Percentiles rank a stretch among this genome's conserved stretches.
These are phyloP conservation scores for Eupeodes latifasciatus DNA, from an alignment of 2,888 invertebrate genomes.

Conservation along the genomic window DNA sequence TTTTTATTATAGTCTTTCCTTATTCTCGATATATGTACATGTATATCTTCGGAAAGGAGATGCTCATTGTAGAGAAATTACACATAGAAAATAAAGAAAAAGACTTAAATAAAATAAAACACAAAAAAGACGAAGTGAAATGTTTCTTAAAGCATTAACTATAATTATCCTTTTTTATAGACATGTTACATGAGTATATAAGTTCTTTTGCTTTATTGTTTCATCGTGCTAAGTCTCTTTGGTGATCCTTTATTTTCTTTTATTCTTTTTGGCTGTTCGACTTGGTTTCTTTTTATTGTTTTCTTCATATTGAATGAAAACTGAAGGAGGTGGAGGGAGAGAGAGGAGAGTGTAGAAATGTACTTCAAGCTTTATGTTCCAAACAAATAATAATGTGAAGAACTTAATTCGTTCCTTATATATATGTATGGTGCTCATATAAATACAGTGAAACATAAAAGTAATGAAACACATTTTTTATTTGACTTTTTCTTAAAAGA, in stretches of 20 bases:
- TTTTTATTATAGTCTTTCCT: conserved; percentile 50
- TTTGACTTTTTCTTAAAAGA: too few relatives aligned
- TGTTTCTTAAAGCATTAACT: conserved; percentile 64
- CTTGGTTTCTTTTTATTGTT: conserved; percentile 27
- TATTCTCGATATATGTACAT: neutral
- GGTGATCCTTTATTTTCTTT: conserved; percentile 16
- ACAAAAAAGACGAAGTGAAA: conserved; percentile 40
- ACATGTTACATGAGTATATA: conserved; percentile 46
- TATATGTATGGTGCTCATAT: neutral
- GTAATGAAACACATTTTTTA: neutral
- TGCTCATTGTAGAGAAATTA: neutral
- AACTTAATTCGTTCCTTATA: conserved; percentile 66
- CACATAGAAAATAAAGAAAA: neutral
- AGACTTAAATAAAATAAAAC: too few relatives aligned
- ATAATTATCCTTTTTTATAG: conserved; percentile 71
- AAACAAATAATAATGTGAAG: conserved; percentile 72
- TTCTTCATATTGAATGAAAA: neutral
- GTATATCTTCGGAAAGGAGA: neutral
- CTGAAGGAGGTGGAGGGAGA: too few relatives aligned
- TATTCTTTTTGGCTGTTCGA: conserved; percentile 9
- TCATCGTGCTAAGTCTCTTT: conserved; percentile 32
- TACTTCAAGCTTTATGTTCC: conserved; percentile 69
- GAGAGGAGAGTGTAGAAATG: neutral
- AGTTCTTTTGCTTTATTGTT: conserved; percentile 39
- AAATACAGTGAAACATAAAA: conserved; percentile 8